phyloP scores from a whole-genome alignment of 1,140 invertebrate species.

The Cepaea nemoralis region DNA sequence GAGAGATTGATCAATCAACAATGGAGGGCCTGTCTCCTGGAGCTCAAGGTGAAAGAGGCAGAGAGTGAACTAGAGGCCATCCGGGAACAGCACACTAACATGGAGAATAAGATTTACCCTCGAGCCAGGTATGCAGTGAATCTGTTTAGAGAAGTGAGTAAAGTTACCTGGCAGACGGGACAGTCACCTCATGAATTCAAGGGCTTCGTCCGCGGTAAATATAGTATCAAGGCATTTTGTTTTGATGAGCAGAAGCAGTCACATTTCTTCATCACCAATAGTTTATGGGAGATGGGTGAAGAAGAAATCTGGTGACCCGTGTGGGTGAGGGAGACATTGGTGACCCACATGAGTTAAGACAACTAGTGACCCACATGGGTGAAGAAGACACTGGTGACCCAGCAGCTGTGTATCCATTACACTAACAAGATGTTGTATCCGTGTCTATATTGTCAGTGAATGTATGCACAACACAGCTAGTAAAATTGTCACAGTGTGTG shows the following conservation, averaged over 20 bases:
- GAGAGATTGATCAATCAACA: background rate
- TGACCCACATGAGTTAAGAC: too few species aligned
- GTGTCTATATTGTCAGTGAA: too few species aligned
- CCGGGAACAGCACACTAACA: background rate
- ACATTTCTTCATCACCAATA: background rate
- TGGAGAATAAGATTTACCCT: background rate
- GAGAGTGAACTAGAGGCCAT: background rate
- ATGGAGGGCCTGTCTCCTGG: background rate
- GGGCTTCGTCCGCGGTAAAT: conserved; percentile 1
- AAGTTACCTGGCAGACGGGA: too few species aligned
- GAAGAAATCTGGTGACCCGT: background rate
- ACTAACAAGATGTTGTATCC: too few species aligned
- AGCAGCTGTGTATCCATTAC: too few species aligned
- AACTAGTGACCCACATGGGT: too few species aligned
- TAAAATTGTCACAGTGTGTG: too few species aligned
- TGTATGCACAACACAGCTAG: too few species aligned
- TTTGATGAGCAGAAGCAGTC: conserved; percentile 8
- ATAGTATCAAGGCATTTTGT: background rate
- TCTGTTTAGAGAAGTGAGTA: too few species aligned
- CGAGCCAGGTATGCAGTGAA: conserved; percentile 1
- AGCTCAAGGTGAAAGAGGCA: background rate
- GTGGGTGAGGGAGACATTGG: too few species aligned
- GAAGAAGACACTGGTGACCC: too few species aligned
- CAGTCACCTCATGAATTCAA: too few species aligned
- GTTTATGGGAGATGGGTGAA: background rate